Evolutionary conservation across 1,140 invertebrate species (phyloP), one percentile per base, ranked within the genome.

Genomic region (Listronotus oregonensis): DNA sequence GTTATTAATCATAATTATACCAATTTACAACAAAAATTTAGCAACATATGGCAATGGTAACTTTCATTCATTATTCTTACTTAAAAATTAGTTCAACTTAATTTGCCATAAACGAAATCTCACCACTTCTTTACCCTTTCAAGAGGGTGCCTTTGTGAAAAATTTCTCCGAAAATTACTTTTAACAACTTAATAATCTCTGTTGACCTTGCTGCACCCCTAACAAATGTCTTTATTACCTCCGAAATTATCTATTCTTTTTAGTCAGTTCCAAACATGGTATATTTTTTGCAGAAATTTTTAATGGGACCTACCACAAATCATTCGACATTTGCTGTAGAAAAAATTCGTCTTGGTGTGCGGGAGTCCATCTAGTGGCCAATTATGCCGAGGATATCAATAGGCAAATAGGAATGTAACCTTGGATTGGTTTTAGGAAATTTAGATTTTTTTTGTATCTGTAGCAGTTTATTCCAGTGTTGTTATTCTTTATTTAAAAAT

Each of bases 221-320:
- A 5, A 47, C 44, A 47, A 47, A 17, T 18, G 21, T 18, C 21
- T 17, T 47, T 17, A 18, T 47, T 17, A 18, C 21, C 44, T 10
- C 44, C 21, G 9, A 27, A 47, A 47, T 47, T 27, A 47, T 47
- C 44, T 47, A 47, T 47, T 47, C 44, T 47, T 47, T 47, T 47
- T 17, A 47, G 8, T 27, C 9, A n/a, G 44, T 18, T 27, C 44
- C 21, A 27, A 27, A 27, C 21, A 27, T 27, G 21, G 21, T 27
- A 47, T n/a, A 18, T 47, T 47, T 47, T 47, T 47, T 47, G 21
- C 21, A 7, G 8, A 27, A 10, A 47, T 56, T 12, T 18, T 40
- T 39, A 17, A 27, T 56, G n/a, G 32, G 52, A 56, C 34, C 52
- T 21, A 43, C 52, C 34, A 56, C 52, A 56, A 56, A 56, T 56